Evolutionary conservation across 2,888 invertebrate species (phyloP).

Genomic region (Lysandra coridon): DNA sequence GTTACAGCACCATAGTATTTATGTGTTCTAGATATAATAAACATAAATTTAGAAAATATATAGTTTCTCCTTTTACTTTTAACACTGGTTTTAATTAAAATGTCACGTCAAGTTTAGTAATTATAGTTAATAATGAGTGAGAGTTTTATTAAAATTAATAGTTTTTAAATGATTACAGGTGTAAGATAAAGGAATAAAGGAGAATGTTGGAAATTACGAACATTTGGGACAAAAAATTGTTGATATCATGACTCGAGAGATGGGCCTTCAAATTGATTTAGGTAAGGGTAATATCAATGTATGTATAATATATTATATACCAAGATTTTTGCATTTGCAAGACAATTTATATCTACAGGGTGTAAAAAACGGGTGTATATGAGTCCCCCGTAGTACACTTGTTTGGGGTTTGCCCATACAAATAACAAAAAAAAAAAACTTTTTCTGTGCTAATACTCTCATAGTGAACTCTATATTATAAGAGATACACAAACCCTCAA

Average conservation of each 20-base stretch:
- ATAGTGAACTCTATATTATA: too few species aligned
- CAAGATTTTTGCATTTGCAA: too few species aligned
- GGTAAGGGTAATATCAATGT: neutral
- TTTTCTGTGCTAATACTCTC: too few species aligned
- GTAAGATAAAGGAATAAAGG: neutral
- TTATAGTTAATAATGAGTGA: neutral
- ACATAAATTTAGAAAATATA: too few species aligned
- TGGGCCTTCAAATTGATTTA: neutral
- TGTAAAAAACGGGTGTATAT: too few species aligned
- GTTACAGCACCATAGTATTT: too few species aligned
- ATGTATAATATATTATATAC: neutral
- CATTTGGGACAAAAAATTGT: neutral
- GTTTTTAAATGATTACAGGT: constrained; percentile 3
- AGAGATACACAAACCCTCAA: too few species aligned
- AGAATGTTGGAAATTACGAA: neutral
- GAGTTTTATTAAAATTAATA: neutral
- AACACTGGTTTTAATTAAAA: neutral
- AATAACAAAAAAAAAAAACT: too few species aligned
- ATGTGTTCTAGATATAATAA: too few species aligned
- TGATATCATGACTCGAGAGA: neutral
- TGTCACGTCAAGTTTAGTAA: neutral
- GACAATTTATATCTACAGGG: too few species aligned
- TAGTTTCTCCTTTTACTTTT: neutral
- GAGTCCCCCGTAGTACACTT: too few species aligned
- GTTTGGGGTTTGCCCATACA: too few species aligned